phyloP scores from a whole-genome alignment of 1,140 invertebrate species.

The Monochamus saltuarius region DNA sequence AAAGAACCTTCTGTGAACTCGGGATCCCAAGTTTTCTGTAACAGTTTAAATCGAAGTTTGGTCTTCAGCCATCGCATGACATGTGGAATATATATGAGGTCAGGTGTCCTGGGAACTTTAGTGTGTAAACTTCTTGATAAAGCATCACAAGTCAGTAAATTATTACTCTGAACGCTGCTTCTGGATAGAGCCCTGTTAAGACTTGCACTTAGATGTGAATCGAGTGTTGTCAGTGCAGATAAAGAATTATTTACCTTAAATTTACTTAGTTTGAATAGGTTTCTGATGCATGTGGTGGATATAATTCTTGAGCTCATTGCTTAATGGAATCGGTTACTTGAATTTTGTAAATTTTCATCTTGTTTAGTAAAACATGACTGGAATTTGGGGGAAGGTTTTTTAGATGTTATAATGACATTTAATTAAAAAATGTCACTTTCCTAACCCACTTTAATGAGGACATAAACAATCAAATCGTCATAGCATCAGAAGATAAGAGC shows the following conservation, averaged over 20 bases:
- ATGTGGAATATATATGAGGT: slow-evolving; percentile 48
- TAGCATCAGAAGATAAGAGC: no score
- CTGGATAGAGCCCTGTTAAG: no score
- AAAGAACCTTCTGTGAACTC: slow-evolving; percentile 50
- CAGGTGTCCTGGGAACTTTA: slow-evolving; percentile 41
- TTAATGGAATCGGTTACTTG: slow-evolving; percentile 10
- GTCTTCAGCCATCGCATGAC: slow-evolving; percentile 46
- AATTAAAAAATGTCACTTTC: no score
- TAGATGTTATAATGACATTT: neutral
- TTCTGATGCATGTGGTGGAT: neutral
- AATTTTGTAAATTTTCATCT: neutral
- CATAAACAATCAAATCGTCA: no score
- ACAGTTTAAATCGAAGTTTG: slow-evolving; percentile 46
- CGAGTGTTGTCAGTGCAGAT: no score
- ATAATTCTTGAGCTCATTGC: slow-evolving; percentile 6
- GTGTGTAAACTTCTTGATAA: slow-evolving; percentile 13
- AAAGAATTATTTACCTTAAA: no score
- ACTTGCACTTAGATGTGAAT: no score
- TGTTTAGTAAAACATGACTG: slow-evolving; percentile 1
- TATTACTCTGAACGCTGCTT: no score
- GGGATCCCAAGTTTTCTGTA: slow-evolving; percentile 46
- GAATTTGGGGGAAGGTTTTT: neutral
- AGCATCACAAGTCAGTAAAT: no score
- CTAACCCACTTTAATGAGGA: no score
- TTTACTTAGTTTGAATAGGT: no score